Evolutionary conservation across 2,888 invertebrate genomes (phyloP).

Genomic region (Cheilosia scutellata): DNA sequence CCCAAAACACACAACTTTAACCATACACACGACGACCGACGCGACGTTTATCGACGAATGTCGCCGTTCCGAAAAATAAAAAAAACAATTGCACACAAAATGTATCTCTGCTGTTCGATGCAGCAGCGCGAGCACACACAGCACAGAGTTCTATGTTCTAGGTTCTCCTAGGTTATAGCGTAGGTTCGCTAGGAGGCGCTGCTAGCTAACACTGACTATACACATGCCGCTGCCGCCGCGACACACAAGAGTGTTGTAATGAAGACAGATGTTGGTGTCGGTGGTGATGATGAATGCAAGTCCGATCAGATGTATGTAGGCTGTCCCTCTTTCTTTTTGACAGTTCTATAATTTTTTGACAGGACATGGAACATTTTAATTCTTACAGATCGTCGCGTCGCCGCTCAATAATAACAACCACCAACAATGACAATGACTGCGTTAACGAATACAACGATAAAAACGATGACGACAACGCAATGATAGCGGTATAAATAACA

Average conservation of each 20-base stretch:
- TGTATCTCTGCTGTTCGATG: constrained; percentile 57
- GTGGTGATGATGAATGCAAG: constrained; percentile 8
- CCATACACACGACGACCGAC: constrained; percentile 49
- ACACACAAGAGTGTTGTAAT: constrained; percentile 40
- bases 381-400: constrained; percentile 60
- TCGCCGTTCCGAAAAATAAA: constrained; percentile 52
- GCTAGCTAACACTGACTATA: constrained; percentile 3
- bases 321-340: constrained; percentile 26
- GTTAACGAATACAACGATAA: constrained; percentile 46
- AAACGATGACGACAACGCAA: constrained; percentile 25
- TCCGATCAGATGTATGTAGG: constrained; percentile 32
- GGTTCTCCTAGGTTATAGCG: constrained; percentile 20
- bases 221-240: constrained; percentile 9
- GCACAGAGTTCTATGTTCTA: constrained; percentile 44
- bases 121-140: constrained; percentile 32
- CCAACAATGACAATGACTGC: constrained; percentile 45
- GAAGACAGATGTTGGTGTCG: constrained; percentile 20
- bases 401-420: background rate
- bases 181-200: constrained; percentile 34
- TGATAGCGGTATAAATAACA: constrained; percentile 13
- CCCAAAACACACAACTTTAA: constrained; percentile 58
- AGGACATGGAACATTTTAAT: background rate
- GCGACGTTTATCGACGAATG: constrained; percentile 59
- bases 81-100: constrained; percentile 58
- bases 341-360: constrained; percentile 19